Evolutionary conservation across 2,888 invertebrate species (phyloP), one percentile per base, ranked within the genome.

Genomic region (Bombylius major): DNA sequence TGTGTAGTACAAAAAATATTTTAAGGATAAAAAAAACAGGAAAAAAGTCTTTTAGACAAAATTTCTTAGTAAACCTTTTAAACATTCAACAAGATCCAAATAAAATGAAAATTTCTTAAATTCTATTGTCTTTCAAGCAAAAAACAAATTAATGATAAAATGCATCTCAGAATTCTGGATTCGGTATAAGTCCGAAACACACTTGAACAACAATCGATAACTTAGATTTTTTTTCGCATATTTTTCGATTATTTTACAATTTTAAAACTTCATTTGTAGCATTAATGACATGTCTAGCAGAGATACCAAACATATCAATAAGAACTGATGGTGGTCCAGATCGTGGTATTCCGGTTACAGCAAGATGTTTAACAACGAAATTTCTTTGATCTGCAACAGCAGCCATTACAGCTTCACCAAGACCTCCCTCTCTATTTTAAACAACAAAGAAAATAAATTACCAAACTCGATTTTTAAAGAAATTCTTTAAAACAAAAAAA

Each of bases 351-450:
- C 79, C 82, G 9, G 77, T 76, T 36, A 98, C 93, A 62, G 82
- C 92, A 62, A 98, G 72, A 69, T 87, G 87, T 67, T 83, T 84
- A 55, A 94, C 83, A 4, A 83, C 67, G 53, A 88, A 79, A 68
- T 85, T 81, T 4, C 82, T 81, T 65, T 86, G 81, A 63, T 81
- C 74, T 3, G 89, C 82, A 57, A 95, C 78, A 8, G 89, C 92
- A 0, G 87, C 83, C 13, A 86, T 71, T 9, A 98, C 97, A 23
- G 98, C 96, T 71, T 99, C 98, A 59, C 99, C 99, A 55, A 99
- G 70, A 53, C 99, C 99, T 60, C 99, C 91, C 83, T 72, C 71
- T 56, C 69, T 69, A 60, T 55, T 63, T 52, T 48, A 47, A 48
- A 32, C 8, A 48, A 45, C n/a, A n/a, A n/a, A n/a, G n/a, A 49